phyloP scores from a whole-genome alignment of 1,140 invertebrate genomes.

The Zaprionus ornatus region DNA sequence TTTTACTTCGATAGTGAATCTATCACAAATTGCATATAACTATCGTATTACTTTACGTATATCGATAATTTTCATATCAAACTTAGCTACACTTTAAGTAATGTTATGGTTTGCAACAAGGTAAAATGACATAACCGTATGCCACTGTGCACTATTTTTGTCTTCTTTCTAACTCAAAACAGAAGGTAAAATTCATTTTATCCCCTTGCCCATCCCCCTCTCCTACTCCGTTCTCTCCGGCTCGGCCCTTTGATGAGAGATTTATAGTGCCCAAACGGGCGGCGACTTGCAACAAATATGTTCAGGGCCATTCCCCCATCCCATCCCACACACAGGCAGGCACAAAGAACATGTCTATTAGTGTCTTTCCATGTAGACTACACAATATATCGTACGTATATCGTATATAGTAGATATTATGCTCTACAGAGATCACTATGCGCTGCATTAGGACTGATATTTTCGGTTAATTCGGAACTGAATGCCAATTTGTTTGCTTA shows the following conservation, averaged over 20 bases:
- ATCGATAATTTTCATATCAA: neutral
- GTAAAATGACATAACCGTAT: neutral
- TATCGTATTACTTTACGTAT: neutral
- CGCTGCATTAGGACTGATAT: slow-evolving; percentile 34
- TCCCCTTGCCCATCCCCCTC: neutral
- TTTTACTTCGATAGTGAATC: neutral
- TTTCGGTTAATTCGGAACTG: slow-evolving; percentile 50
- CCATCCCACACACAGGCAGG: neutral
- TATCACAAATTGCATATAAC: neutral
- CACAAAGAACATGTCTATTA: slow-evolving; percentile 28
- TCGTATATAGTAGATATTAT: slow-evolving; percentile 2
- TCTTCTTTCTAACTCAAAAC: neutral
- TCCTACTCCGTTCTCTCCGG: neutral
- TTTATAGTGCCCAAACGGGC: slow-evolving; percentile 33
- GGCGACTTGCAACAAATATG: slow-evolving; percentile 36
- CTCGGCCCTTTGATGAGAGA: slow-evolving; percentile 18
- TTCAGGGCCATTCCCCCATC: neutral
- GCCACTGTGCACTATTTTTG: neutral
- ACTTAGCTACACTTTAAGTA: neutral
- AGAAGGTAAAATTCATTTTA: neutral
- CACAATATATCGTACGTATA: slow-evolving; percentile 24
- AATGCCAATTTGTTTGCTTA: slow-evolving; percentile 75
- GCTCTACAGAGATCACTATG: slow-evolving; percentile 1
- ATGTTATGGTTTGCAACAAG: neutral
- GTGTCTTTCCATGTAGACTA: slow-evolving; percentile 42